Conservation (phyloP, 2,113 vertebrate species). For the Anhinga anhinga region DNA sequence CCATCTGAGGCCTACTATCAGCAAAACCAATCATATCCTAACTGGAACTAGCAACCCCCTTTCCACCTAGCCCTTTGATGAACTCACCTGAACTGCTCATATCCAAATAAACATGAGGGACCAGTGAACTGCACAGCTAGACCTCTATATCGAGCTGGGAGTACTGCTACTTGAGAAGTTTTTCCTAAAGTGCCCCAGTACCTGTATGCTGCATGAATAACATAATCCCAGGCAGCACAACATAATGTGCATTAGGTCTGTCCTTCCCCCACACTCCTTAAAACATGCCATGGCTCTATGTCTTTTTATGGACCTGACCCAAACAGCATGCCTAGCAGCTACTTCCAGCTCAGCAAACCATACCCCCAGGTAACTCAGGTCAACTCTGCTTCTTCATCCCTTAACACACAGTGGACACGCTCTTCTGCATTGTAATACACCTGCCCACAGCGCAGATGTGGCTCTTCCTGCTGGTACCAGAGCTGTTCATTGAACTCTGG, state of each 20-base stretch:
- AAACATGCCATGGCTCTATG: fast-evolving
- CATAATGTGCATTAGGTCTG: fast-evolving
- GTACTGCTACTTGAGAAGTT: not conserved
- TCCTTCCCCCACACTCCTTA: not conserved
- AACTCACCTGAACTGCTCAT: not conserved
- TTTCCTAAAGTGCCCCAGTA: not conserved
- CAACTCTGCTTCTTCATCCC: not conserved
- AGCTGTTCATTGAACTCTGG: constrained; percentile 81
- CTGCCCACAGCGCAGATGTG: constrained; percentile 67
- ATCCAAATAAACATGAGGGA: not conserved
- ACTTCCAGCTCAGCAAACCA: not conserved
- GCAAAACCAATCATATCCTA: not conserved
- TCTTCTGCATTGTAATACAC: constrained; percentile 65
- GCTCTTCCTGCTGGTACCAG: constrained; percentile 87
- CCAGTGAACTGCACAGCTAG: not conserved
- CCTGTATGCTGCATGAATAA: not conserved
- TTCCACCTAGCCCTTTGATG: not conserved
- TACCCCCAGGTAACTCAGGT: not conserved
- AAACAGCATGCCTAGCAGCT: not conserved
- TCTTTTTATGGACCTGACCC: not conserved
- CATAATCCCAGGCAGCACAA: not conserved
- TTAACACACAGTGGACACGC: constrained; percentile 60
- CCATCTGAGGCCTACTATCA: not conserved
- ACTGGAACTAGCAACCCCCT: not conserved
- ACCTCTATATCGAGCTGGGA: not conserved